A percentile compares a stretch with the other conserved stretches of the same genome.
phyloP scores from a whole-genome alignment of 2,113 vertebrate species.

The Elanoides forficatus region DNA sequence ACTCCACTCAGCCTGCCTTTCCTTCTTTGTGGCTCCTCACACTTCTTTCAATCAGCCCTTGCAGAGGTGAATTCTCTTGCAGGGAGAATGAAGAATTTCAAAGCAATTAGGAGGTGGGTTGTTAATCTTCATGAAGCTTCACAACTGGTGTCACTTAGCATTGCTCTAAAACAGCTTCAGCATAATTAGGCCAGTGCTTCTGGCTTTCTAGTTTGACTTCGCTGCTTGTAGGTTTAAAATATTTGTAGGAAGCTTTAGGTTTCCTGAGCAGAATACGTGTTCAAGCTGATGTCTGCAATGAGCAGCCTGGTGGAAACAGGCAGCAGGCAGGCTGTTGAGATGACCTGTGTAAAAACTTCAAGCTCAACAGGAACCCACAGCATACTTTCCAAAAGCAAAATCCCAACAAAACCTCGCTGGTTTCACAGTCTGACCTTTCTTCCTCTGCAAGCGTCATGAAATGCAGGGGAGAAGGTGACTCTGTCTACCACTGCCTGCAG shows the following conservation, averaged over 20 bases:
- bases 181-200: background rate
- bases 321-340: background rate
- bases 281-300: background rate
- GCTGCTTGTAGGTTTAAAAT: background rate
- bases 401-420: background rate
- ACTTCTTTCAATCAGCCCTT: background rate
- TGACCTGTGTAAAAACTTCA: background rate
- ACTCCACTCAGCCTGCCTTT: background rate
- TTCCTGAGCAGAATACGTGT: background rate
- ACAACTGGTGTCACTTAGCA: background rate
- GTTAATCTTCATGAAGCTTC: background rate
- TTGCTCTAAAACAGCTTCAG: background rate
- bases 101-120: background rate
- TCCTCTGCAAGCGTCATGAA: background rate
- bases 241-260: background rate
- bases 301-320: background rate
- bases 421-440: background rate
- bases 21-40: background rate
- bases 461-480: background rate
- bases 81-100: background rate
- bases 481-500: background rate
- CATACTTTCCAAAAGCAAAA: constrained; percentile 17
- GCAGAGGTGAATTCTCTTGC: background rate
- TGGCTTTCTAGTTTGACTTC: background rate
- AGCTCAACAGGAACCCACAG: background rate